Conservation (phyloP, 30 jellyfish, hydroid and myxozoan genomes). For the Turritopsis dohrnii region DNA sequence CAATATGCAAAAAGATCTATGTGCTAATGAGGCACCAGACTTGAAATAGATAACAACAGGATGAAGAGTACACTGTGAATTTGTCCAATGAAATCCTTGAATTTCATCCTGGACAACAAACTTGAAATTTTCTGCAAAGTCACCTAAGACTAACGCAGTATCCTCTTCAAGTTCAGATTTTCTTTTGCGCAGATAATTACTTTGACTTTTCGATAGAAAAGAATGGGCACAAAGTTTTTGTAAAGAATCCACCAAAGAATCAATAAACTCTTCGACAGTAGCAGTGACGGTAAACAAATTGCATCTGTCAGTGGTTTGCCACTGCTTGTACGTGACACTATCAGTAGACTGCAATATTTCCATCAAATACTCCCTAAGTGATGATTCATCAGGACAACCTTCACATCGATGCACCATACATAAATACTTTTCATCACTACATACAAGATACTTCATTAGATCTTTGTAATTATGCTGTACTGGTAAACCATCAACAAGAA, state of each 20-base stretch:
- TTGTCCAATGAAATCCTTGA: no score
- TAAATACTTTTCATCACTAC: neutral
- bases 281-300: neutral
- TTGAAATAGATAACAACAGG: no score
- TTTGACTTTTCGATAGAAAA: neutral
- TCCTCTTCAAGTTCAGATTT: neutral
- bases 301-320: neutral
- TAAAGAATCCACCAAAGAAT: neutral
- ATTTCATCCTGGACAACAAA: no score
- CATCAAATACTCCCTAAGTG: neutral
- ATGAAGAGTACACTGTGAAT: no score
- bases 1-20: no score
- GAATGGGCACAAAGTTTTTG: neutral
- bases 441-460: neutral
- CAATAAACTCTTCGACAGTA: neutral
- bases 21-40: no score
- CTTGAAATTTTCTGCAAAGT: no score
- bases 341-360: neutral
- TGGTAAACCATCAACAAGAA: slow-evolving; percentile 17
- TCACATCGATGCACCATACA: neutral
- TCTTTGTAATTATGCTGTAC: neutral
- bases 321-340: neutral
- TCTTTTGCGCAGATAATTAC: neutral
- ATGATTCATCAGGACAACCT: neutral
- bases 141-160: neutral